A percentile compares a stretch with the other conserved stretches of the same genome.
Conservation (phyloP, 2,797 vertebrate genomes). For the Pyrrhura leucotis region DNA sequence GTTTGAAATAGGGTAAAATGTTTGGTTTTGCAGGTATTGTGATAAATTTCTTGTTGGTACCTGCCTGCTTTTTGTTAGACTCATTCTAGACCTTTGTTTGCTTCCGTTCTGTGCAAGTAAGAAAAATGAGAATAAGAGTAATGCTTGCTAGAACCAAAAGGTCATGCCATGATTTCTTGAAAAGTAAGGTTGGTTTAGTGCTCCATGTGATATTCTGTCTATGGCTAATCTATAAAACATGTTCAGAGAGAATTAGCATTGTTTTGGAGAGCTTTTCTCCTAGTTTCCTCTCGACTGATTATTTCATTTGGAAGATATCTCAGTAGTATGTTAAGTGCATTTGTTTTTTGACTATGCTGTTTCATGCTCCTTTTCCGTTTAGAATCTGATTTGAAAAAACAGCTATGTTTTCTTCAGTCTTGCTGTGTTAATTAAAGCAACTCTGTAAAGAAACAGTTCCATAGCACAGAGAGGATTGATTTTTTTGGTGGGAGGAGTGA, state of each 20-base stretch:
- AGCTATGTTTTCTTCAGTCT: not conserved
- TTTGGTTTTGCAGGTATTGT: not conserved
- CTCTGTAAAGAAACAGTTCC: not conserved
- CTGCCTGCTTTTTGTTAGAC: not conserved
- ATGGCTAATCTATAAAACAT: not conserved
- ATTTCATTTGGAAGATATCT: not conserved
- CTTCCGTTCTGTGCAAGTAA: not conserved
- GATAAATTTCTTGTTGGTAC: not conserved
- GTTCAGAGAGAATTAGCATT: not conserved
- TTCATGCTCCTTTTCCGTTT: not conserved
- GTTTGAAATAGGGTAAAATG: not conserved
- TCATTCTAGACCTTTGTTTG: not conserved
- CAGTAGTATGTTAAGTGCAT: not conserved
- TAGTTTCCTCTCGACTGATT: not conserved
- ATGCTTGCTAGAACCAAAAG: not conserved
- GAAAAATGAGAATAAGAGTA: not conserved
- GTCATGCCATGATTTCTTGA: not conserved
- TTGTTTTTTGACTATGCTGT: not conserved
- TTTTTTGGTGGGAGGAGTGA: not conserved
- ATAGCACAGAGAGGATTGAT: not conserved
- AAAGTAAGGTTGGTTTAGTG: not conserved
- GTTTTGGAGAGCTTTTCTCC: not conserved
- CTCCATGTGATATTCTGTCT: not conserved
- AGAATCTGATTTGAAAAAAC: not conserved
- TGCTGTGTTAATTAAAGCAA: not conserved